Evolutionary conservation across 2,888 invertebrate genomes (phyloP).

Genomic region (Oscheius sp.): DNA sequence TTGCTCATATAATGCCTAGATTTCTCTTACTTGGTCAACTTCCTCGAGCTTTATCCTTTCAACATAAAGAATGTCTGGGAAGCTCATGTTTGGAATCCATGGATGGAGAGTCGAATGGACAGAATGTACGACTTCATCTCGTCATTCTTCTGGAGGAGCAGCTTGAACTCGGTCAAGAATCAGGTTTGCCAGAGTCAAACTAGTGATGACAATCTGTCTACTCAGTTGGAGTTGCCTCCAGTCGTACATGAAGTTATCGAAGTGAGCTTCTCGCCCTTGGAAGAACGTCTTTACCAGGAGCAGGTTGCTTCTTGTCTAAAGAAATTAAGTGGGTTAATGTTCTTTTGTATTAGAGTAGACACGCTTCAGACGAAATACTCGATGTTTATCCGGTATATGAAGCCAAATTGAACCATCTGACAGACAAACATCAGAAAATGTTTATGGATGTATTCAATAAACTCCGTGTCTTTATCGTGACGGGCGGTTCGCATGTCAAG

Average conservation of each 20-base stretch:
- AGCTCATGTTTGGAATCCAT: conserved; percentile 12
- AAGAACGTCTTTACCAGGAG: conserved; percentile 80
- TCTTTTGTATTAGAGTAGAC: neutral
- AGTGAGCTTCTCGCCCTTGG: conserved; percentile 81
- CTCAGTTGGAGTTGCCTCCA: conserved; percentile 78
- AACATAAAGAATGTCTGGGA: conserved; percentile 28
- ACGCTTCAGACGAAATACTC: neutral
- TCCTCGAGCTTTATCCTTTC: conserved; percentile 46
- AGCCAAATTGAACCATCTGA: neutral
- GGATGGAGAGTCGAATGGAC: conserved; percentile 54
- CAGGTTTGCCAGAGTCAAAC: conserved; percentile 75
- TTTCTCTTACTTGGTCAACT: conserved; percentile 40
- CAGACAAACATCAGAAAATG: neutral
- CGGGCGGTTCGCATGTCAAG: conserved; percentile 6
- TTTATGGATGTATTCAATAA: conserved; percentile 18
- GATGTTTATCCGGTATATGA: too few relatives aligned
- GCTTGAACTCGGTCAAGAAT: conserved; percentile 80
- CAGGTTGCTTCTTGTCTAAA: conserved; percentile 7
- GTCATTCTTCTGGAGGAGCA: conserved; percentile 81
- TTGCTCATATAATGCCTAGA: conserved; percentile 25
- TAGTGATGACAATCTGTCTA: too few relatives aligned
- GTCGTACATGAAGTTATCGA: conserved; percentile 79
- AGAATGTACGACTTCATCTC: conserved; percentile 77
- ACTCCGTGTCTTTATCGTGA: conserved; percentile 12
- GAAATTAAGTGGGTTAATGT: neutral